Evolutionary conservation across 2,113 vertebrate genomes (phyloP), one percentile per base, ranked within the genome.

Genomic region (Grallaria varia): DNA sequence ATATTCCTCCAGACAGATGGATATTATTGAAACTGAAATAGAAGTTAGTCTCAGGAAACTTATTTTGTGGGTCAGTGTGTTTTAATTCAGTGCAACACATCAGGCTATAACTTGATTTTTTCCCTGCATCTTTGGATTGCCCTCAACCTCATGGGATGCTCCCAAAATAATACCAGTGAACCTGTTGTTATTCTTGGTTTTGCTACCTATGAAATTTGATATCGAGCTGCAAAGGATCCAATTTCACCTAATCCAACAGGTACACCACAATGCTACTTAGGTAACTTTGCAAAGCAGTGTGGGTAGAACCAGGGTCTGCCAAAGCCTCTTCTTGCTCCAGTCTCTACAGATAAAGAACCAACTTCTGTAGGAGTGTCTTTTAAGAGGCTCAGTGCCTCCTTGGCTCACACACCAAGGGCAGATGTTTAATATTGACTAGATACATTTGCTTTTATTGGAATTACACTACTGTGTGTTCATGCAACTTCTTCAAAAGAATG

Each of bases 71-170:
- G n/a, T 82, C 53, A 28, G 35, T 2, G 2, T 87, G 22, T 63
- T 81, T 81, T 58, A 91, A 75, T 44, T 89, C 87, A 64, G 72
- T 92, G 75, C 74, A 95, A 94, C 39, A 53, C 40, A 73, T 95
- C 85, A 95, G 94, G 67, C 90, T 94, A 50, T 90, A 96, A 95
- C 79, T 95, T 97, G 76, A 91, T 96, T 96, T 95, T 97, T 96
- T 96, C 95, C 82, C 91, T 96, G 89, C 66, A 94, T 97, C 76
- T 97, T 98, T 96, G 40, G 18, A 21, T 64, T 78, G 12, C 31
- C 39, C 58, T 92, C 0, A 0, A 56, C 24, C 53, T 90, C 79
- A 4, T 45, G 47, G 47, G 53, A 45, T 24, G 33, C 47, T 95
- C 66, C 68, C 85, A 84, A 78, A 92, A 63, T 31, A 49, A 63